These are phyloP conservation scores for Lithobates pipiens DNA, from an alignment of 2,797 vertebrate genomes.

Conservation along the genomic window DNA sequence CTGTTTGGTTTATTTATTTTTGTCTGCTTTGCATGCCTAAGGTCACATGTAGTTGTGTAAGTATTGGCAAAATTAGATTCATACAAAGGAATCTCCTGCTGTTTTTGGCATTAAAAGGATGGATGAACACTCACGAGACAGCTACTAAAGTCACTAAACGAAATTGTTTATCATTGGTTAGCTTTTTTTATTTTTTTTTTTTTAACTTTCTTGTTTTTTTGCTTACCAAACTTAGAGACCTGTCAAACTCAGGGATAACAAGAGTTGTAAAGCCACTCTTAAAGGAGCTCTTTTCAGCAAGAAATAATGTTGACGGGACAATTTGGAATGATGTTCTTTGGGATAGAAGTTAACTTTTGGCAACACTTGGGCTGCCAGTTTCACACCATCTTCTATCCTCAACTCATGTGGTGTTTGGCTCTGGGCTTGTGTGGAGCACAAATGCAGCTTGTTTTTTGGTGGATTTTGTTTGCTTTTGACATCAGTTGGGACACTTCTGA, in stretches of 20 bases:
- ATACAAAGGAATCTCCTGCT: not conserved
- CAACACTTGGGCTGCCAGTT: no score
- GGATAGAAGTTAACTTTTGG: no score
- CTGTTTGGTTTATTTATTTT: not conserved
- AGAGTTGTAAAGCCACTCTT: not conserved
- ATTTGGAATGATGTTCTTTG: no score
- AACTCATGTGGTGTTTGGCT: no score
- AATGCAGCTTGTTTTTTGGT: not conserved
- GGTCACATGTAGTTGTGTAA: not conserved
- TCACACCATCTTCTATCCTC: no score
- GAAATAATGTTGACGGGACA: not conserved
- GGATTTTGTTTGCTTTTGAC: no score
- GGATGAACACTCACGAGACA: not conserved
- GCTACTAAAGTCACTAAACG: not conserved
- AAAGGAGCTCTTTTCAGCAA: not conserved
- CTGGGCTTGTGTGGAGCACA: not conserved
- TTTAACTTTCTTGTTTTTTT: not conserved
- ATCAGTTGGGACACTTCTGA: not conserved
- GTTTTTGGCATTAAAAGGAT: not conserved
- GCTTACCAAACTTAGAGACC: not conserved
- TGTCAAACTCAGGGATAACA: slow-evolving; percentile 27
- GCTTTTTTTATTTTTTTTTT: no score
- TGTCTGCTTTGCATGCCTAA: slow-evolving; percentile 1
- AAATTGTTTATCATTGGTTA: not conserved
- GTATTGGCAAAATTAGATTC: not conserved